Evolutionary conservation across 2,797 vertebrate species (phyloP).

Genomic region (Coranthus polyacanthus): DNA sequence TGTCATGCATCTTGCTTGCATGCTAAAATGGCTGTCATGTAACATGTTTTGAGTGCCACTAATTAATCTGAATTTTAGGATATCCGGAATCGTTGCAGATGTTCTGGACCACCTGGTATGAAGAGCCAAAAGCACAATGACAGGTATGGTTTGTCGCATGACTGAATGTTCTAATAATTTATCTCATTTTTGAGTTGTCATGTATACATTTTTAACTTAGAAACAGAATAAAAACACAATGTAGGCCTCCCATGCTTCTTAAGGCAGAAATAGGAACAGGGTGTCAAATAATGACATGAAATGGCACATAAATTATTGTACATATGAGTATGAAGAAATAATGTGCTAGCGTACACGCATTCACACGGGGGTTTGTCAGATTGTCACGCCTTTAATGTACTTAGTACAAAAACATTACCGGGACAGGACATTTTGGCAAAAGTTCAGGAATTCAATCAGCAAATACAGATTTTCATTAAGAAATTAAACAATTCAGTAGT

Average conservation of each 20-base stretch:
- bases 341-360: not conserved
- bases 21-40: conserved; percentile 35
- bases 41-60: conserved; percentile 46
- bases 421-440: conserved; percentile 21
- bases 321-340: conserved; percentile 9
- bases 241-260: conserved; percentile 3
- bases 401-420: too few species aligned
- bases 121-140: conserved; percentile 52
- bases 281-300: conserved; percentile 21
- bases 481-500: conserved; percentile 60
- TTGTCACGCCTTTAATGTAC: too few species aligned
- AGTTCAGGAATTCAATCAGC: conserved; percentile 39
- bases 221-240: not conserved
- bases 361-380: conserved; percentile 14
- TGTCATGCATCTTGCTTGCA: conserved; percentile 38
- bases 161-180: conserved; percentile 33
- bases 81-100: conserved; percentile 45
- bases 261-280: conserved; percentile 1
- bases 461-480: conserved; percentile 61
- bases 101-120: conserved; percentile 56
- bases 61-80: conserved; percentile 56
- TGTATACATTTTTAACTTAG: not conserved
- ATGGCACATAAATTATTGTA: conserved; percentile 5
- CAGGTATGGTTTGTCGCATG: conserved; percentile 32
- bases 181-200: conserved; percentile 17